A percentile compares a stretch with the other conserved stretches of the same genome.
Conservation (phyloP, 2,113 vertebrate species). For the Carassius auratus region DNA sequence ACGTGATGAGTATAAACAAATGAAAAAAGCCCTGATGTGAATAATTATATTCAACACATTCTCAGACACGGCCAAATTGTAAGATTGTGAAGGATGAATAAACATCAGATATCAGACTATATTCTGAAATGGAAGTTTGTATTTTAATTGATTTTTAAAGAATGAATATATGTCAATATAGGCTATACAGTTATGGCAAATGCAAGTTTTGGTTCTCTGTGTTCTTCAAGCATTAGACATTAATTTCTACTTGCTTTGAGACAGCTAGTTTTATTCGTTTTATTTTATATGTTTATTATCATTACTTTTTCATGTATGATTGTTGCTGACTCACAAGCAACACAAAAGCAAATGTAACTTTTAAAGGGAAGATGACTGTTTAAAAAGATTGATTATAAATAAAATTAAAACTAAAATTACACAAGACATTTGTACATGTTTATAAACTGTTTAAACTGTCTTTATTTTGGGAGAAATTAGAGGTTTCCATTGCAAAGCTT, state of each 20-base stretch:
- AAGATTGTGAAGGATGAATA: not conserved
- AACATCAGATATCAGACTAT: not conserved
- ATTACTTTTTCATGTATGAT: not conserved
- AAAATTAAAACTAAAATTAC: not conserved
- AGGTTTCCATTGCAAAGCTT: not conserved
- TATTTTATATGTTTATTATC: not conserved
- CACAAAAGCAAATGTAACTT: not conserved
- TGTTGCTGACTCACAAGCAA: not conserved
- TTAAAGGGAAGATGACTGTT: not conserved
- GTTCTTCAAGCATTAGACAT: not conserved
- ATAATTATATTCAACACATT: not conserved
- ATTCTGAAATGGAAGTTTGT: not conserved
- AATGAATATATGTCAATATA: not conserved
- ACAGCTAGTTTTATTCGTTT: not conserved
- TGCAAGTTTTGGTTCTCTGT: not conserved
- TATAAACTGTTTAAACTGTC: not conserved
- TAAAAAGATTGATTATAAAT: not conserved
- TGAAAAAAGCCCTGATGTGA: not conserved
- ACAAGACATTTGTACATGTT: not conserved
- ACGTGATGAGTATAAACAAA: not conserved
- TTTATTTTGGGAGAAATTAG: not conserved
- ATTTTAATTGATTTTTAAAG: not conserved
- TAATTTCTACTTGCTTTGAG: not conserved
- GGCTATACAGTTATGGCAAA: not conserved
- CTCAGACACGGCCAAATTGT: not conserved